Base-by-base conservation (phyloP, 2,888 invertebrate species). In the Ptychoptera albimana region DNA sequence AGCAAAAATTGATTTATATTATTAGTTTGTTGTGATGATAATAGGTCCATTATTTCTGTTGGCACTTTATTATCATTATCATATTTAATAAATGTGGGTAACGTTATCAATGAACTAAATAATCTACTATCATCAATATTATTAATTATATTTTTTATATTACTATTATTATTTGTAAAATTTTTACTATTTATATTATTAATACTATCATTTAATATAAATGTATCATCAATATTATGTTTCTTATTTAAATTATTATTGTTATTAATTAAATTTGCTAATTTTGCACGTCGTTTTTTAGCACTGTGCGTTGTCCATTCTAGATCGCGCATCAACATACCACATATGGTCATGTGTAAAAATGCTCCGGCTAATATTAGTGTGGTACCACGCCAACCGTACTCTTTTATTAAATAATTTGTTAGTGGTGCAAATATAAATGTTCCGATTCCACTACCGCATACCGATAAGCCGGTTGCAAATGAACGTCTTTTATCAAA, bases 391-490 rank as follows among this genome's bases (percentile, higher is more conserved):
- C 84, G 71, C 87, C 87, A 88, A 1, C 82, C 83, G 60, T 83
- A 88, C 56, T 82, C 77, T 38, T 74, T 75, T 14, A 87, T 65
- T 30, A 88, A 69, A 50, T 74, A 68, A 56, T 83, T 78, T 13
- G 80, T 83, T 46, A 88, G 61, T 1, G 87, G 87, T 8, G 87
- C 84, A 58, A 88, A 87, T 45, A 88, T 72, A 60, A 87, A 86
- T 1, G 89, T 89, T 5, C 89, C 89, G 48, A 87, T 84, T 14
- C 88, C 88, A 53, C 84, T 84, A 3, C 89, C 88, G 62, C 86
- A 87, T 1, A 87, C 86, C 1, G 86, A 82, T 42, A 88, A 69
- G 0, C 88, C 87, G 10, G 88, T 89, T 7, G 89, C 91, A 49
- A 88, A 74, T 0, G 86, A 85, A 46, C 87, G 72, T 57, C 74